Percentiles rank a stretch among this genome's conserved stretches.
Conservation (phyloP, 1,140 invertebrate species). For the Zelostemma sp. region DNA sequence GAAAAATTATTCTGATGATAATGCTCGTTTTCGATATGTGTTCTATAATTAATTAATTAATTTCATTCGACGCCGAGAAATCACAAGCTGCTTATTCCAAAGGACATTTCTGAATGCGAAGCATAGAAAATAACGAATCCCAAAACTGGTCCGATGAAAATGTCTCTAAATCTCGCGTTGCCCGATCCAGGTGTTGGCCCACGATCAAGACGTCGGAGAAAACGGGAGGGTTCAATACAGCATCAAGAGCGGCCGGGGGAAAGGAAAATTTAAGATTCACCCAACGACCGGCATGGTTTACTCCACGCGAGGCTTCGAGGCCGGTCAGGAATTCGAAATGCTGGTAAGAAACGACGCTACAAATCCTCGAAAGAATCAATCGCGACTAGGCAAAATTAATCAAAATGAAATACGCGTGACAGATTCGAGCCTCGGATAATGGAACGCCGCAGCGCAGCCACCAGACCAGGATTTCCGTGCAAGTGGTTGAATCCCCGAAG, state of each 20-base stretch:
- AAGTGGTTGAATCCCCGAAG: constrained; percentile 73
- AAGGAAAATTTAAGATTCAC: constrained; percentile 84
- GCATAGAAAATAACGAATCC: neutral
- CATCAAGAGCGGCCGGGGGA: constrained; percentile 81
- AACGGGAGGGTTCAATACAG: constrained; percentile 87
- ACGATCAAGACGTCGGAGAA: constrained; percentile 84
- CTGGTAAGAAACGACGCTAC: constrained; percentile 72
- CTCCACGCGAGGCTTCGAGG: constrained; percentile 76
- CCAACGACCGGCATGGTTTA: constrained; percentile 84
- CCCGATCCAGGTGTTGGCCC: constrained; percentile 81
- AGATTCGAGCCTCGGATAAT: constrained; percentile 86
- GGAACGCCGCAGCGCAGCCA: constrained; percentile 79
- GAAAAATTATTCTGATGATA: too few relatives aligned
- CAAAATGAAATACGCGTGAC: constrained; percentile 13
- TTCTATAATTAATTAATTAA: too few relatives aligned
- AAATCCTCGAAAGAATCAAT: neutral
- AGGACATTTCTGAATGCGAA: neutral
- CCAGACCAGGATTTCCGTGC: constrained; percentile 79
- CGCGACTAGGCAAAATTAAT: neutral
- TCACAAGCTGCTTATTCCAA: neutral
- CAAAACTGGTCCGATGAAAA: neutral
- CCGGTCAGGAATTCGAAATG: constrained; percentile 84
- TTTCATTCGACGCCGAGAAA: too few relatives aligned
- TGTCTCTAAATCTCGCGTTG: constrained; percentile 9
- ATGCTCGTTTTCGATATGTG: too few relatives aligned